phyloP scores from a whole-genome alignment of 2,888 invertebrate species.

The Lasiommata megera region DNA sequence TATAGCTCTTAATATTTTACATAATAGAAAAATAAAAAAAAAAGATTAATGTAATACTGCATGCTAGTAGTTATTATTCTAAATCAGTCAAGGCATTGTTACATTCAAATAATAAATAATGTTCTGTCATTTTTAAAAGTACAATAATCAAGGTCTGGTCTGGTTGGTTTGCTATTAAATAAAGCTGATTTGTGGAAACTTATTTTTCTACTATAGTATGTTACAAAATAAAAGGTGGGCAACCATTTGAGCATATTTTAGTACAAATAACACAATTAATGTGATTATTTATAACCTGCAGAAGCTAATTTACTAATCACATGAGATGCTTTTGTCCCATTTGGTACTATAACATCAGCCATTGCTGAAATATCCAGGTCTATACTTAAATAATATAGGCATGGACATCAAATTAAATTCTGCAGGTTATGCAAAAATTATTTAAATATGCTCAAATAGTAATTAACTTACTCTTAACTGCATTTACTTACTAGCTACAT shows the following conservation, averaged over 20 bases:
- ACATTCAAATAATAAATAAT: constrained; percentile 56
- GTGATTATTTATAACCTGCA: background rate
- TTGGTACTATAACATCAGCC: too few relatives aligned
- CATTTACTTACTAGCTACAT: constrained; percentile 68
- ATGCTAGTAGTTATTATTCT: constrained; percentile 65
- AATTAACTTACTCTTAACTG: constrained; percentile 56
- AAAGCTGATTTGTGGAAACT: constrained; percentile 49
- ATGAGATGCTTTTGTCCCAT: background rate
- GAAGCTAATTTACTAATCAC: background rate
- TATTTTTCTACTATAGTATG: constrained; percentile 41
- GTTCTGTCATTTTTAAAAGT: constrained; percentile 43
- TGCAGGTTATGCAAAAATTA: background rate
- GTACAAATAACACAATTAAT: background rate
- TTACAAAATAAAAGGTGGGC: constrained; percentile 48
- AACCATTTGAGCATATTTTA: constrained; percentile 59
- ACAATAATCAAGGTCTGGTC: constrained; percentile 44
- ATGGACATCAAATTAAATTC: background rate
- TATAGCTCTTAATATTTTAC: constrained; percentile 62
- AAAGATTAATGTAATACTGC: constrained; percentile 76
- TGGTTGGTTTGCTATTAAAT: constrained; percentile 42
- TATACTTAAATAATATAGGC: background rate
- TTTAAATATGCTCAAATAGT: constrained; percentile 57
- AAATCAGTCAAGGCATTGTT: constrained; percentile 75
- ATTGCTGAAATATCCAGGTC: too few relatives aligned
- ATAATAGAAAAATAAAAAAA: constrained; percentile 70